phyloP scores from a whole-genome alignment of 2,888 invertebrate genomes.

The Sepiola atlantica region DNA sequence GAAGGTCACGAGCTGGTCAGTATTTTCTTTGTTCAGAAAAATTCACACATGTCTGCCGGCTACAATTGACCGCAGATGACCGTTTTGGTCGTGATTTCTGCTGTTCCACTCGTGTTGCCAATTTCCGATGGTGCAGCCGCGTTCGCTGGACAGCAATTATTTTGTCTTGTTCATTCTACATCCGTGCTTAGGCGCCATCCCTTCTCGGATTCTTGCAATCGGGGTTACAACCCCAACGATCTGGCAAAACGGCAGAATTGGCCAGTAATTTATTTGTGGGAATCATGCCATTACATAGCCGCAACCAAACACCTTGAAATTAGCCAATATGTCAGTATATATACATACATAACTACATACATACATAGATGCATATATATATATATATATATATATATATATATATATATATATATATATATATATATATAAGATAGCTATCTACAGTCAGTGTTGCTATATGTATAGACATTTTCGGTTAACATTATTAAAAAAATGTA shows the following conservation, averaged over 20 bases:
- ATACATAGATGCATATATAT: background rate
- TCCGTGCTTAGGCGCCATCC: too few relatives aligned
- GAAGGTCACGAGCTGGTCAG: background rate
- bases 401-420: background rate
- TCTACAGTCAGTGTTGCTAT: too few relatives aligned
- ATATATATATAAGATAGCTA: too few relatives aligned
- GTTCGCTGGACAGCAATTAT: background rate
- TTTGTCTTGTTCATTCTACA: background rate
- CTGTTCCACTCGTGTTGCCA: background rate
- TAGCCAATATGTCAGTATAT: background rate
- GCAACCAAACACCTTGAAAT: background rate
- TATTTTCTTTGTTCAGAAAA: background rate
- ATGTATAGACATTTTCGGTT: too few relatives aligned
- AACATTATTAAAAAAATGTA: too few relatives aligned
- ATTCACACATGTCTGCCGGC: background rate
- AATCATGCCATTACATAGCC: background rate
- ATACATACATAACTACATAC: background rate
- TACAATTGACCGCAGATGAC: background rate
- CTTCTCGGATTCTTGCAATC: background rate
- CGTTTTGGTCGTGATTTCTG: background rate
- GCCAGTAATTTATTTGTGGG: slow-evolving; percentile 19
- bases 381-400: background rate
- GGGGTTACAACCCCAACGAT: background rate
- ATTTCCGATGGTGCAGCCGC: background rate
- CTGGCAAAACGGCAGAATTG: background rate